Percentiles rank a stretch among this genome's conserved stretches.
Conservation (phyloP, 2,797 vertebrate species). For the Lutjanus campechanus region DNA sequence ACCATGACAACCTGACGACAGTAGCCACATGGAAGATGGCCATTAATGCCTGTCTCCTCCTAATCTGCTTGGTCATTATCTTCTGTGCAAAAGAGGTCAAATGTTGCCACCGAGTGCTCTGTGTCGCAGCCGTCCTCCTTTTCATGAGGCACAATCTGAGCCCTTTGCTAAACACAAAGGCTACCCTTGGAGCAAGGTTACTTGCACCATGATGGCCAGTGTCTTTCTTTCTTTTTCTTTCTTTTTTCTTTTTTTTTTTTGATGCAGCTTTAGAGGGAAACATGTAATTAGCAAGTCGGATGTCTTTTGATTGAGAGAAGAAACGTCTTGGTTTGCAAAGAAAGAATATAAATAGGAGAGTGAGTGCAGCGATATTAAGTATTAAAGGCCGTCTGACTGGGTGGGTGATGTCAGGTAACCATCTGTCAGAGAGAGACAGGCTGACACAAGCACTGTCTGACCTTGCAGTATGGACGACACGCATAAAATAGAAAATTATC, state of each 20-base stretch:
- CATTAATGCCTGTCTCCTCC: constrained; percentile 62
- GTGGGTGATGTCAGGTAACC: constrained; percentile 81
- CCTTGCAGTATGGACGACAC: constrained; percentile 75
- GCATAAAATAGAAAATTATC: constrained; percentile 72
- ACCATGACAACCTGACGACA: constrained; percentile 72
- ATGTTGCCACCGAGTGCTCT: constrained; percentile 66
- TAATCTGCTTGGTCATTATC: constrained; percentile 75
- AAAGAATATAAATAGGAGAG: constrained; percentile 42
- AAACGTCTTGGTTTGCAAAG: constrained; percentile 55
- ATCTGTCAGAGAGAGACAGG: constrained; percentile 75
- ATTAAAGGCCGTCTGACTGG: constrained; percentile 70
- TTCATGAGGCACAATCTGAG: constrained; percentile 71
- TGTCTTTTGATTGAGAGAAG: constrained; percentile 61
- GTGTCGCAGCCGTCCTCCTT: constrained; percentile 58
- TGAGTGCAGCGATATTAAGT: constrained; percentile 66
- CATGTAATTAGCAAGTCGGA: constrained; percentile 48
- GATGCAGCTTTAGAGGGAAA: constrained; percentile 51
- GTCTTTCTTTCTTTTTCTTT: constrained; percentile 26
- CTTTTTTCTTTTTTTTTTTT: constrained; percentile 23
- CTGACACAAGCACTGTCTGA: constrained; percentile 70
- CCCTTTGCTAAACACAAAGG: constrained; percentile 73
- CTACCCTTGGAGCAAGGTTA: constrained; percentile 79
- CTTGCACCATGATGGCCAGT: constrained; percentile 60
- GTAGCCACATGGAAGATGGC: constrained; percentile 49
- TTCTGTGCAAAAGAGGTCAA: constrained; percentile 72